These are phyloP conservation scores for Tuberolachnus salignus DNA, from an alignment of 2,888 invertebrate genomes.

Conservation along the genomic window DNA sequence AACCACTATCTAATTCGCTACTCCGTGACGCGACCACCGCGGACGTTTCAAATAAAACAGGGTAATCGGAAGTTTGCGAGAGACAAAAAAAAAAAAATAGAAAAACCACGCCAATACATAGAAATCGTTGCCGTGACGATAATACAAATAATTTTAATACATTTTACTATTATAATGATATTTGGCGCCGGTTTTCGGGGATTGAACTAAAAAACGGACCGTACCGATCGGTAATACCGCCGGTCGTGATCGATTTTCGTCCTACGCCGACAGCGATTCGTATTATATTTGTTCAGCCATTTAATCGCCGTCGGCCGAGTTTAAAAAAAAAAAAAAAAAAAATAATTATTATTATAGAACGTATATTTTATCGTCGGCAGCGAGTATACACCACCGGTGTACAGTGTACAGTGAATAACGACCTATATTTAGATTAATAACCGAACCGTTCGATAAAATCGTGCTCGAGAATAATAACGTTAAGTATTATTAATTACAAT, in stretches of 20 bases:
- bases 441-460: background rate
- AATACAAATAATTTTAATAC: too few species aligned
- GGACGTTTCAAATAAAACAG: too few species aligned
- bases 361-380: too few species aligned
- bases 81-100: too few species aligned
- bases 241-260: background rate
- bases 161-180: too few species aligned
- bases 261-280: background rate
- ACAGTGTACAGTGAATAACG: background rate
- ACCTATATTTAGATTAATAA: slow-evolving; percentile 31
- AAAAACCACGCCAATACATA: too few species aligned
- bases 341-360: too few species aligned
- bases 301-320: background rate
- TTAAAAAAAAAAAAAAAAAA: background rate
- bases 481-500: slow-evolving; percentile 20
- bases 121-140: too few species aligned
- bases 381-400: background rate
- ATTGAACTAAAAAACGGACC: background rate
- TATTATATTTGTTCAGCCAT: background rate
- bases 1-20: too few species aligned
- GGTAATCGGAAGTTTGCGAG: too few species aligned
- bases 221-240: too few species aligned
- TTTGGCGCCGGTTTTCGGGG: background rate
- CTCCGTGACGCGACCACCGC: too few species aligned
- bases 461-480: background rate